Percentiles rank a stretch among this genome's conserved stretches.
These are phyloP conservation scores for Drusus annulatus DNA, from an alignment of 1,140 invertebrate species.

Conservation along the genomic window DNA sequence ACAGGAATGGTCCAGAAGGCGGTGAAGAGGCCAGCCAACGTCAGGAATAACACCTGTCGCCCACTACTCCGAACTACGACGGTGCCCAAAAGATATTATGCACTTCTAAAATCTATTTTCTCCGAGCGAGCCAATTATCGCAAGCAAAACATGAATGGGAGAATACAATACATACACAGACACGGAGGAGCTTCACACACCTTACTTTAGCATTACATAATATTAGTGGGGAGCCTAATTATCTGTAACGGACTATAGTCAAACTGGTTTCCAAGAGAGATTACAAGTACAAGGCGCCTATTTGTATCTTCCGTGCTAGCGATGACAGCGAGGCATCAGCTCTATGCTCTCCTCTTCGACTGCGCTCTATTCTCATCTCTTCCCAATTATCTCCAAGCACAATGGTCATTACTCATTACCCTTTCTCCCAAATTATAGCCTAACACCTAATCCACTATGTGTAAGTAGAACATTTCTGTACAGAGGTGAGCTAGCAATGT, in stretches of 20 bases:
- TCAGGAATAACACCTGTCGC: too few species aligned
- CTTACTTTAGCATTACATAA: neutral
- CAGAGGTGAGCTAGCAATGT: too few species aligned
- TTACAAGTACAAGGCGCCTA: constrained; percentile 23
- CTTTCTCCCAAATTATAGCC: constrained; percentile 45
- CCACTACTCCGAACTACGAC: neutral
- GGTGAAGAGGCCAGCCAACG: too few species aligned
- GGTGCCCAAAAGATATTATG: neutral
- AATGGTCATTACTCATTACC: constrained; percentile 18
- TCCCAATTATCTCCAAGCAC: neutral
- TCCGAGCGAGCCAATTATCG: neutral
- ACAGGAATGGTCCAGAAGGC: too few species aligned
- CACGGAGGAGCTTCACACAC: neutral
- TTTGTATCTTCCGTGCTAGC: constrained; percentile 19
- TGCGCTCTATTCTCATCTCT: neutral
- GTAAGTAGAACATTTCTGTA: constrained; percentile 35
- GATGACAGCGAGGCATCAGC: constrained; percentile 19
- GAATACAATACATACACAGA: neutral
- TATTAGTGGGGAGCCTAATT: neutral
- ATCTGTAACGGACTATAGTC: neutral
- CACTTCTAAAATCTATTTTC: constrained; percentile 4
- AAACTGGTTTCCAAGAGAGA: constrained; percentile 12
- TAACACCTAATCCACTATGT: constrained; percentile 40
- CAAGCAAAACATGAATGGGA: constrained; percentile 6
- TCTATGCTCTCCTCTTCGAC: too few species aligned